These are phyloP conservation scores for Ernsta delagoae DNA, from an alignment of 2,888 invertebrate genomes.

Conservation along the genomic window DNA sequence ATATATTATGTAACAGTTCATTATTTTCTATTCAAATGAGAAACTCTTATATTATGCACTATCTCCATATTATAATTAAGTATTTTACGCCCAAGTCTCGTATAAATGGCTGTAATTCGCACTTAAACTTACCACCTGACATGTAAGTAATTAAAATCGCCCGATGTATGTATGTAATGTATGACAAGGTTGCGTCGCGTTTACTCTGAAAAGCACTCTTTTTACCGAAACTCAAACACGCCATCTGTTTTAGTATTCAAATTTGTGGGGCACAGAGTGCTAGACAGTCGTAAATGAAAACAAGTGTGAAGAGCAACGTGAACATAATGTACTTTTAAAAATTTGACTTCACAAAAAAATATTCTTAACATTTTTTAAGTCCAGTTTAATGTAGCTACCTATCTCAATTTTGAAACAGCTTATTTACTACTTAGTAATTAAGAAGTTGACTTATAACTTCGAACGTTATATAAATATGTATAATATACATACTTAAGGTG, in stretches of 20 bases:
- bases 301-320: background rate
- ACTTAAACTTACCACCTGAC: too few species aligned
- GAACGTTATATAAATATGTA: too few species aligned
- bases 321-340: background rate
- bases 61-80: conserved; percentile 9
- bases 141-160: background rate
- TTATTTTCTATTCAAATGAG: conserved; percentile 29
- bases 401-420: too few species aligned
- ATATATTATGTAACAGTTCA: background rate
- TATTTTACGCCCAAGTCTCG: conserved; percentile 8
- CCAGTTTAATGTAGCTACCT: too few species aligned
- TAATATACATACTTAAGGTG: too few species aligned
- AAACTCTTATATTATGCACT: conserved; percentile 14
- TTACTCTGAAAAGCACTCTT: conserved; percentile 17
- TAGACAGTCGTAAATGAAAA: background rate
- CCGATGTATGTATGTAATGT: background rate
- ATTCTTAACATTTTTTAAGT: too few species aligned
- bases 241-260: conserved; percentile 17
- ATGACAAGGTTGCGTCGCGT: conserved; percentile 14
- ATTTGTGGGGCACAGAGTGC: conserved; percentile 1
- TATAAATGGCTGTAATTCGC: background rate
- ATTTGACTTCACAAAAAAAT: too few species aligned
- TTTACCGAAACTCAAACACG: conserved; percentile 14
- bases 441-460: too few species aligned
- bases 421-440: too few species aligned